A percentile compares a stretch with the other conserved stretches of the same genome.
These are phyloP conservation scores for Eudorcas thomsonii DNA, from an alignment of 2,113 vertebrate species.

Conservation along the genomic window DNA sequence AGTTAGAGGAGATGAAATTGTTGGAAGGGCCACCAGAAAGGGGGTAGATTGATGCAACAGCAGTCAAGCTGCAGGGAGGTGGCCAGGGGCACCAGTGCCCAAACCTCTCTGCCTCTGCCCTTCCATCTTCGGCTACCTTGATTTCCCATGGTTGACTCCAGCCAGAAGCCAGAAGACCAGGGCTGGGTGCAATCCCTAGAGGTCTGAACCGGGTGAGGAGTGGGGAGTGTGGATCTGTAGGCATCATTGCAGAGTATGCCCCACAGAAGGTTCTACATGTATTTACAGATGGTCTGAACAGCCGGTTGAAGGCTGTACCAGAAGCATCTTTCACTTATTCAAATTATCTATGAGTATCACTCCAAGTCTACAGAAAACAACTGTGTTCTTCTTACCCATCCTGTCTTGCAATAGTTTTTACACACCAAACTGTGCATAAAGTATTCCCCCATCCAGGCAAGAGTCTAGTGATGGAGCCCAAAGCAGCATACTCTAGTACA, in stretches of 20 bases:
- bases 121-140: background rate
- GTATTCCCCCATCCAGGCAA: background rate
- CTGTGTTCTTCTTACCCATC: background rate
- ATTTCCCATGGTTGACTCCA: background rate
- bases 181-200: background rate
- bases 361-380: background rate
- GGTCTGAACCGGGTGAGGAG: background rate
- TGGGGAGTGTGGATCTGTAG: background rate
- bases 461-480: background rate
- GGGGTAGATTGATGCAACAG: background rate
- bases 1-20: background rate
- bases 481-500: background rate
- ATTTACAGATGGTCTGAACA: background rate
- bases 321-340: background rate
- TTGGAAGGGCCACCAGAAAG: background rate
- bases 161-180: background rate
- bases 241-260: background rate
- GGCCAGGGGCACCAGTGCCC: background rate
- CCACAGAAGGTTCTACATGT: background rate
- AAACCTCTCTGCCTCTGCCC: background rate
- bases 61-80: background rate
- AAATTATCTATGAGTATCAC: background rate
- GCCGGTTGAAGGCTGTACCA: background rate
- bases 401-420: background rate
- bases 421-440: background rate